Base-by-base conservation (phyloP, 2,888 invertebrate species). In the Villa cingulata region DNA sequence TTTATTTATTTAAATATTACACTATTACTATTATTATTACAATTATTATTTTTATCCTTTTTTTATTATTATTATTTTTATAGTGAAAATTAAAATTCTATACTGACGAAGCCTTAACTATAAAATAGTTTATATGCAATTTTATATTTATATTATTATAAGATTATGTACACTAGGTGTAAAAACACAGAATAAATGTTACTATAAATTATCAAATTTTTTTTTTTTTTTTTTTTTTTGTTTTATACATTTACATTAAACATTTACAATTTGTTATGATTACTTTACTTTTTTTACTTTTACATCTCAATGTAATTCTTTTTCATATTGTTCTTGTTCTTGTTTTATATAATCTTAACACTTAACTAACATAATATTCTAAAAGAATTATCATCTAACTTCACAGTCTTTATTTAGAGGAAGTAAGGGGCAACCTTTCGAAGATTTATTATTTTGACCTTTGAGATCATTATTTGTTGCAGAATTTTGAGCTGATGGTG, bases 331-430 rank as follows among this genome's bases (percentile, higher is more conserved):
- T 12, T 12, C 29, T 12, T 32, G 4, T 32, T 32, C 12, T 2
- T 32, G 4, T 32, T 29, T 29, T 4, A 27, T 9, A 27, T 27
- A 2, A 9, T 27, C 10, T 34, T 39, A 20, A 39, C 42, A 43
- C 18, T 40, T 20, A 40, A 12, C 16, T 23, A 23, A 23, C 15
- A 6, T 36, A n/a, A 14, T 36, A 36, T 36, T 27, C 19, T 41
- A 18, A 46, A 42, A 32, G 43, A 50, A 65, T 67, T 82, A 86
- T 87, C 86, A 86, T 79, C 86, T 86, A 77, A 86, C 86, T 77
- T 85, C 84, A 73, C 85, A 84, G 74, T 84, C 85, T 76, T 85
- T 83, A 68, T 78, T 82, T 60, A 80, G 74, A 63, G 80, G 74
- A 64, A 79, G 73, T 61, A 67, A 60, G 54, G 49, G 49, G 43